These are phyloP conservation scores for Amblyteles armatorius DNA, from an alignment of 2,888 invertebrate genomes.

Conservation along the genomic window DNA sequence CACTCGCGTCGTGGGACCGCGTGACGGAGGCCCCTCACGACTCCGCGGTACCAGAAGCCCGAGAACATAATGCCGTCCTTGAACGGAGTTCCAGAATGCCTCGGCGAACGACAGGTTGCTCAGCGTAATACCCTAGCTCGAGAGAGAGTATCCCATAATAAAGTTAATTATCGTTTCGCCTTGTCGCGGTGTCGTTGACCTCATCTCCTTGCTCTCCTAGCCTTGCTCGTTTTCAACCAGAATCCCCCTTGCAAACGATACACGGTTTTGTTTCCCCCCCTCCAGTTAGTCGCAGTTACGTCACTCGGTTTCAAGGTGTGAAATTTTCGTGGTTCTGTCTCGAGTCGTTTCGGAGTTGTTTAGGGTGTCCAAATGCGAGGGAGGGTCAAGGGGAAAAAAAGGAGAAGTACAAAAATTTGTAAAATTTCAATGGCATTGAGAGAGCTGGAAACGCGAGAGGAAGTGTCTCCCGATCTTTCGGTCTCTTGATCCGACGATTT, in stretches of 20 bases:
- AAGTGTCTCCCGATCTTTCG: conserved; percentile 47
- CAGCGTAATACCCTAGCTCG: conserved; percentile 33
- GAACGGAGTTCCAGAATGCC: conserved; percentile 44
- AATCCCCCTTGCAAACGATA: conserved; percentile 2
- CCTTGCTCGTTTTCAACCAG: background rate
- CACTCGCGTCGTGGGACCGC: conserved; percentile 60
- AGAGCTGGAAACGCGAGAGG: conserved; percentile 11
- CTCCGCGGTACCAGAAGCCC: conserved; percentile 26
- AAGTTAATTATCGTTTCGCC: conserved; percentile 45
- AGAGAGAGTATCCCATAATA: conserved; percentile 39
- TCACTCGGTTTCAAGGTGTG: background rate
- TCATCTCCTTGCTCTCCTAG: conserved; percentile 3
- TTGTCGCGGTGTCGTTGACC: conserved; percentile 31
- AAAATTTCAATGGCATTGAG: background rate
- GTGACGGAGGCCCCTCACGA: conserved; percentile 33
- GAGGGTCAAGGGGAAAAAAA: background rate
- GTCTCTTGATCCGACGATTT: background rate
- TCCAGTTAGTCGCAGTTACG: background rate
- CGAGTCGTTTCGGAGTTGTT: conserved; percentile 16
- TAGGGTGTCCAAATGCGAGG: background rate
- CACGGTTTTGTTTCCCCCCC: background rate
- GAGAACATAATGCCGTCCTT: conserved; percentile 64
- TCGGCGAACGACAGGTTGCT: conserved; percentile 43
- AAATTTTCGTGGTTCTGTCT: background rate
- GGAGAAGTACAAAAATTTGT: conserved; percentile 21